These are phyloP conservation scores for Drosophila cracens DNA, from an alignment of 2,888 invertebrate species.

Conservation along the genomic window DNA sequence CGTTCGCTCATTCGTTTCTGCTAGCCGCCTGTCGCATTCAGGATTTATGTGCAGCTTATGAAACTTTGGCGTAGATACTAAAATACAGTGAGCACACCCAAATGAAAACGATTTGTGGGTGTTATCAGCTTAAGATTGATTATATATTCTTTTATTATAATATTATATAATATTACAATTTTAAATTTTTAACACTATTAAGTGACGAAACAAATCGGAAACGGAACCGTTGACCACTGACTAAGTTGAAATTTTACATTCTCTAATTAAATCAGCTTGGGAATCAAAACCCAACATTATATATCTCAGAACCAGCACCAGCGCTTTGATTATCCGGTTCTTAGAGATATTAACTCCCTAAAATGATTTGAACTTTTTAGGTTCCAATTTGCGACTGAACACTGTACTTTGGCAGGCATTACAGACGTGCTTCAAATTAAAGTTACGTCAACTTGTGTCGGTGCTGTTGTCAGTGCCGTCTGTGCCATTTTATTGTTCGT, in stretches of 20 bases:
- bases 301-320: background rate
- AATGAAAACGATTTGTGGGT: background rate
- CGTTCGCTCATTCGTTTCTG: constrained; percentile 5
- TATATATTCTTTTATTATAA: background rate
- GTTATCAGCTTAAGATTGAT: background rate
- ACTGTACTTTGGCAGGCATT: constrained; percentile 15
- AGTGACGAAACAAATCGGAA: background rate
- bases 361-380: too few relatives aligned
- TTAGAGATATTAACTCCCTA: background rate
- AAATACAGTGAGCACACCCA: constrained; percentile 10
- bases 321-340: background rate
- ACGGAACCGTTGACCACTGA: background rate
- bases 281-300: background rate
- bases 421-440: constrained; percentile 58
- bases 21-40: constrained; percentile 37
- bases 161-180: background rate
- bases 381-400: background rate
- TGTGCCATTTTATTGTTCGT: constrained; percentile 55
- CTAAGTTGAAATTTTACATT: background rate
- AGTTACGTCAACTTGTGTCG: constrained; percentile 53
- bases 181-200: background rate
- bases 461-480: constrained; percentile 12
- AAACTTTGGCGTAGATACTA: constrained; percentile 57
- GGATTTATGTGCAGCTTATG: constrained; percentile 58
- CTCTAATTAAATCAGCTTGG: background rate